A percentile compares a stretch with the other conserved stretches of the same genome.
phyloP scores from a whole-genome alignment of 1,140 invertebrate species.

The Zaprionus kolodkinae region DNA sequence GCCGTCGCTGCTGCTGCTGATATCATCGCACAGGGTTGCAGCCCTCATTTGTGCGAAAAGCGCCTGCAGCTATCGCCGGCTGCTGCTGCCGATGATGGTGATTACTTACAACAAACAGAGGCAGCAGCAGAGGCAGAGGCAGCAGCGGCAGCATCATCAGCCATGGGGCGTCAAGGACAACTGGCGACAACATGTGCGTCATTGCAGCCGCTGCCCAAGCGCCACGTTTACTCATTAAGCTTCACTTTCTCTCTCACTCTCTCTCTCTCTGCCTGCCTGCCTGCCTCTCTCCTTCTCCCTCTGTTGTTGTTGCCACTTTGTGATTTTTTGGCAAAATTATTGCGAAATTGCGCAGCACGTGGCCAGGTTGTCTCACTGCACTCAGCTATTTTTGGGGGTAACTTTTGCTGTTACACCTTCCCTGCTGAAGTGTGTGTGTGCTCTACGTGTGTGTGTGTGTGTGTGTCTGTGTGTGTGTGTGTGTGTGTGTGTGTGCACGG shows the following conservation, averaged over 20 bases:
- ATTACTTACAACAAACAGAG: slow-evolving; percentile 41
- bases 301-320: slow-evolving; percentile 37
- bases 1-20: slow-evolving; percentile 45
- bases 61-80: slow-evolving; percentile 64
- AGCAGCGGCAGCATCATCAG: slow-evolving; percentile 1
- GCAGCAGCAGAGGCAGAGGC: slow-evolving; percentile 37
- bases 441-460: slow-evolving; percentile 14
- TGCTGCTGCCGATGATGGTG: slow-evolving; percentile 37
- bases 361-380: slow-evolving; percentile 39
- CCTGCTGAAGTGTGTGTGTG: slow-evolving; percentile 10
- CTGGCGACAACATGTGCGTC: slow-evolving; percentile 80
- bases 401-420: slow-evolving; percentile 63
- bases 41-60: slow-evolving; percentile 70
- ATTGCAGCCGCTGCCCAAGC: slow-evolving; percentile 42
- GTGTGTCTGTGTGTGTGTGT: slow-evolving; percentile 23
- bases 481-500: slow-evolving; percentile 32
- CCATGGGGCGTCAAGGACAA: slow-evolving; percentile 65
- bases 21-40: slow-evolving; percentile 75
- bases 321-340: slow-evolving; percentile 59
- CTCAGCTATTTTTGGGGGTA: slow-evolving; percentile 54
- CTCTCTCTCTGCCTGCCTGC: background rate
- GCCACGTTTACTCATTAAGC: slow-evolving; percentile 77
- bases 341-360: slow-evolving; percentile 63
- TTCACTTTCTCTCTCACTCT: background rate
- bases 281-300: slow-evolving; percentile 26